Base-by-base conservation (phyloP, 2,797 vertebrate genomes). In the Silurus lanzhouensis region DNA sequence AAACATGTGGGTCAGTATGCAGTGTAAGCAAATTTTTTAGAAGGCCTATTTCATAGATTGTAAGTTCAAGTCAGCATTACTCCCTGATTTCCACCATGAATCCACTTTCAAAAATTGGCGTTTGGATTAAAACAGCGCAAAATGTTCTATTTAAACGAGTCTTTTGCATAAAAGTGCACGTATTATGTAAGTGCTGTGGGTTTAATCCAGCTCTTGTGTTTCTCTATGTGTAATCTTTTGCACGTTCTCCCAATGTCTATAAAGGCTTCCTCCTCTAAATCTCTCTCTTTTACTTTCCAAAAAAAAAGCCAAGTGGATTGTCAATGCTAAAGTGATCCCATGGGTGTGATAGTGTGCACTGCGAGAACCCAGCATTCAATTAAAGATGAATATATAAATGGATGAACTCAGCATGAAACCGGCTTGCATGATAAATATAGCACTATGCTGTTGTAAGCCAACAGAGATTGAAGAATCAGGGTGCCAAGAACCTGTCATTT, bases 221-320 rank as follows among this genome's bases (percentile, higher is more conserved):
- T 48, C 78, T 66, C 44, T 48, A 13, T 66, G 44, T 80, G 78
- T 66, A 44, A 7, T 17, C 22, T 80, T 48, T 27, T 64, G 61
- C 78, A 66, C 14, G 61, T 80, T 80, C 44, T 27, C 61, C 60
- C 14, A 13, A 48, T 48, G 38, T 63, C 77, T 48, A 1, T 15
- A 7, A 64, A 44, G 38, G 13, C 6, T 80, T 80, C 77, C 77
- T 80, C 60, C 60, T 64, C 60, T 10, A 31, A 64, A 64, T 80
- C 17, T 38, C 38, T 78, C 5, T 38, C 38, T 78, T 19, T 64
- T 1, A 80, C 13, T 14, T 46, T 2, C 22, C 27, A 61, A 61
- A 4, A 61, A 20, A 61, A 77, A 44, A 44, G 27, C 27, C 3
- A 38, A 13, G 20, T 46, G 20, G 77, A 15, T 6, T 46, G 31